Evolutionary conservation across 2,888 invertebrate species (phyloP), one percentile per base, ranked within the genome.

Genomic region (Pseudeuparius sepicola): DNA sequence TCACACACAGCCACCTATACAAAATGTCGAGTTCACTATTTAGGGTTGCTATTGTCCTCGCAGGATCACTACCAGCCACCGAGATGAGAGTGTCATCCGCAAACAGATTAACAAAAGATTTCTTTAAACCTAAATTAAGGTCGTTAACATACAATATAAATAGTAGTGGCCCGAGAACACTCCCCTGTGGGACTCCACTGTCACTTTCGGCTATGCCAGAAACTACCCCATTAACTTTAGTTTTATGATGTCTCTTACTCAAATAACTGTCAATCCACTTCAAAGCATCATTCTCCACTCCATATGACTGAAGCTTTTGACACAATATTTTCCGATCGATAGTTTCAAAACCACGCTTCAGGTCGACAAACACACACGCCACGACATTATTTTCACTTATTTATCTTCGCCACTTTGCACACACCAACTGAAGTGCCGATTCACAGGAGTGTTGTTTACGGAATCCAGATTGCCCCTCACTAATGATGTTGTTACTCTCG

Each of bases 31-130:
- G 23, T 26, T 41, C 37, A 9, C n/a, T 12, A 37, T 36, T 40
- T 18, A 40, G 14, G 3, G n/a, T 33, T 9, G 11, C 9, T 17
- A 12, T 13, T 9, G 33, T 16, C 6, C 33, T 25, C n/a, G 24
- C 15, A 32, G 29, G 25, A 12, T 37, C 23, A 25, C 29, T 40
- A 4, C 37, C 34, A 9, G 29, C 29, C 4, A 40, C 37, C 4
- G 30, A 37, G 3, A 37, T 18, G 10, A 40, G 34, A 7, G 37
- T 40, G 13, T 40, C 37, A 24, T 37, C 37, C 4, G 37, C 40
- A 34, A 37, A 40, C 3, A 40, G 18, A 15, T 17, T 40, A 6
- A 40, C 9, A 29, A 37, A 37, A 13, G 33, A 29, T 29, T 27
- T 30, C n/a, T n/a, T n/a, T n/a, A n/a, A n/a, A n/a, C n/a, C n/a